Evolutionary conservation across 1,140 invertebrate species (phyloP), one percentile per base, ranked within the genome.

Genomic region (Pissodes strobi): DNA sequence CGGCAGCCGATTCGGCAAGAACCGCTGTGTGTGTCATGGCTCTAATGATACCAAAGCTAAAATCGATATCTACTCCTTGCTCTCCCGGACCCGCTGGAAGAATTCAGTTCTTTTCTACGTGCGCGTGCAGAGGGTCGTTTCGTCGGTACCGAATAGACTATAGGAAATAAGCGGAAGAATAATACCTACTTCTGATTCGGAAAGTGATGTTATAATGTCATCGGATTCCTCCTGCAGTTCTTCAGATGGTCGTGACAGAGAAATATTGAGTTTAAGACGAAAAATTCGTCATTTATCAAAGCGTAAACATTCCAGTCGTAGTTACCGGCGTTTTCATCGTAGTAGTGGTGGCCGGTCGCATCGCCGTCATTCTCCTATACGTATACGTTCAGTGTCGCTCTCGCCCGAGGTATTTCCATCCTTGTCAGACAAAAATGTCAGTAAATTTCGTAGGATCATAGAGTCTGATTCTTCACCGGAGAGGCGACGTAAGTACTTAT

Each of bases 11-110:
- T n/a, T n/a, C n/a, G n/a, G n/a, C n/a, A n/a, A n/a, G n/a, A n/a
- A n/a, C n/a, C n/a, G n/a, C n/a, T n/a, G n/a, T n/a, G n/a, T n/a
- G n/a, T n/a, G n/a, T n/a, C n/a, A n/a, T n/a, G n/a, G n/a, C n/a
- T n/a, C n/a, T n/a, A n/a, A n/a, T 13, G 10, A 17, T 43, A 43
- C 39, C 39, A 43, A 43, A 43, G 39, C 9, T n/a, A 43, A 43
- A 12, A 43, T 12, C 9, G 5, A 43, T 12, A 43, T 13, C 15
- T 13, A 9, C 39, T 13, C 15, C 39, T 17, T 5, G 9, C 9
- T 43, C 39, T 17, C 39, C 39, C 5, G 9, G 13, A 9, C 9
- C 39, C 39, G 39, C 15, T 17, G 39, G 6, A 17, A 9, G 4
- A 12, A 10, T 17, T 43, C 15, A 43, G 39, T 43, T 43, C 15